These are phyloP conservation scores for Zapus hudsonius DNA, from an alignment of 2,113 vertebrate species.

Conservation along the genomic window DNA sequence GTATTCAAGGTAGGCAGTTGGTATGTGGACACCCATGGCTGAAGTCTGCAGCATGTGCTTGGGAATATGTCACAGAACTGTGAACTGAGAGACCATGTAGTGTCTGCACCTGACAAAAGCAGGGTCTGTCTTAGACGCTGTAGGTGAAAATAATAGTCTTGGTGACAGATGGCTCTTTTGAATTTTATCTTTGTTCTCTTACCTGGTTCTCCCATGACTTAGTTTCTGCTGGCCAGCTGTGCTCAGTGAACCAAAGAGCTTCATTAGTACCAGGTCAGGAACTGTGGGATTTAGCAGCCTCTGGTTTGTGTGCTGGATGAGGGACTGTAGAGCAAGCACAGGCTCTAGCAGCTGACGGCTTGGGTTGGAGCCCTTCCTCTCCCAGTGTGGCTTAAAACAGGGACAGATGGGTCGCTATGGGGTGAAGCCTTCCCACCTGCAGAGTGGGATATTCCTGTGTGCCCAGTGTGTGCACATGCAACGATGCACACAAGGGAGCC, in stretches of 20 bases:
- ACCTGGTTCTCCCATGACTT: not conserved
- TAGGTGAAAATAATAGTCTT: not conserved
- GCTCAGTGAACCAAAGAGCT: not conserved
- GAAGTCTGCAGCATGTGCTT: not conserved
- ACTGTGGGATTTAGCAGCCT: too few species aligned
- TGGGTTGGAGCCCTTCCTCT: not conserved
- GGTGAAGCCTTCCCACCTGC: not conserved
- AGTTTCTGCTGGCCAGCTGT: not conserved
- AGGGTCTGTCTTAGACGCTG: not conserved
- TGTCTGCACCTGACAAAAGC: not conserved
- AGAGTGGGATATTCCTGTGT: not conserved
- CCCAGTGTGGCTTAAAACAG: not conserved
- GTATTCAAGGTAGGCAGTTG: not conserved
- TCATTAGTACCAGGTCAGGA: accelerated
- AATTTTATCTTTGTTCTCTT: not conserved
- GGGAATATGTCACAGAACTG: not conserved
- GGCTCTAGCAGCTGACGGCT: not conserved
- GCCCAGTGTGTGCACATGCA: too few species aligned
- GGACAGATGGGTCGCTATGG: not conserved
- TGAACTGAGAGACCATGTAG: not conserved
- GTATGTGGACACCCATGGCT: not conserved
- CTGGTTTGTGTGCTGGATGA: not conserved
- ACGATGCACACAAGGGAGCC: not conserved
- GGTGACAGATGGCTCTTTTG: not conserved
- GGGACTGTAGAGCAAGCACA: not conserved